Evolutionary conservation across 2,888 invertebrate genomes (phyloP).

Genomic region (Synergus itoensis): DNA sequence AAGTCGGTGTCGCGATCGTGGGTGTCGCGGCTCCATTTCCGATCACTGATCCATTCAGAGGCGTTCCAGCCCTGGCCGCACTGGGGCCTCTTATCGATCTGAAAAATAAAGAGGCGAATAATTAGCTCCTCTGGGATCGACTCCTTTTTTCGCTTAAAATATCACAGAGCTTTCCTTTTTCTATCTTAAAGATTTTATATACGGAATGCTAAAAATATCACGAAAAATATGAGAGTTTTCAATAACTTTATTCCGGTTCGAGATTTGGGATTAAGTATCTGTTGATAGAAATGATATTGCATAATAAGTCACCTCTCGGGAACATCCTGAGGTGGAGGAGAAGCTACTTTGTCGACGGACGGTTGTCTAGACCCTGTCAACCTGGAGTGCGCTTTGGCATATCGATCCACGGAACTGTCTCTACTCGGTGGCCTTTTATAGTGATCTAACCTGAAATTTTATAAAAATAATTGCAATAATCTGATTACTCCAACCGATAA

Average conservation of each 20-base stretch:
- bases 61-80: constrained; percentile 73
- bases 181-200: not conserved
- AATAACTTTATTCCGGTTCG: no score
- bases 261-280: no score
- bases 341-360: constrained; percentile 84
- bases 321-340: constrained; percentile 69
- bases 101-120: constrained; percentile 27
- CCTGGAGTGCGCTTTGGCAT: constrained; percentile 84
- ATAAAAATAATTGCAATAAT: not conserved
- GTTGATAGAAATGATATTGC: not conserved
- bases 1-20: constrained; percentile 78
- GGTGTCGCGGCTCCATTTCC: constrained; percentile 81
- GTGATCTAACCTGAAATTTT: constrained; percentile 89
- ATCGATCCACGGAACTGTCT: constrained; percentile 91
- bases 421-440: constrained; percentile 95
- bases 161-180: not conserved
- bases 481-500: no score
- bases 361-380: constrained; percentile 86
- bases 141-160: not conserved
- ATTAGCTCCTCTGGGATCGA: constrained; percentile 13
- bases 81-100: constrained; percentile 81
- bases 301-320: constrained; percentile 69
- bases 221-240: not conserved
- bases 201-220: not conserved
- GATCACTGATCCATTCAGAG: constrained; percentile 73